Evolutionary conservation across 2,888 invertebrate genomes (phyloP).

Genomic region (Drosophila robusta): DNA sequence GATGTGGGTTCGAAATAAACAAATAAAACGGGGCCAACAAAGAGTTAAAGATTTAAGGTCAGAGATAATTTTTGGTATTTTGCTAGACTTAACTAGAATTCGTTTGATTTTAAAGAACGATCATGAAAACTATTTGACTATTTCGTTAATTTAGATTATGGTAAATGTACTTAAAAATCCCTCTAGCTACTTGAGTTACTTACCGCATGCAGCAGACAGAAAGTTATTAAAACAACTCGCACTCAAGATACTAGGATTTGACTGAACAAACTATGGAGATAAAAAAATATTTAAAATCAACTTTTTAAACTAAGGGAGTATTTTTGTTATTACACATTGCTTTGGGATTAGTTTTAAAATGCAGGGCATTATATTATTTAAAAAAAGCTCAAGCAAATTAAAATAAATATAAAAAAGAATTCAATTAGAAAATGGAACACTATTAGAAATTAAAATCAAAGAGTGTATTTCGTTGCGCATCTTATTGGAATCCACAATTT

Average conservation of each 20-base stretch:
- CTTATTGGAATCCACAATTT: background rate
- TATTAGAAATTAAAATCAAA: no score
- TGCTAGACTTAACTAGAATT: background rate
- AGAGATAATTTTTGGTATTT: background rate
- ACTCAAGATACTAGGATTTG: background rate
- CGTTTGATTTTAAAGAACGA: background rate
- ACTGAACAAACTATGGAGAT: conserved; percentile 1
- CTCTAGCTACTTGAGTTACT: conserved; percentile 50
- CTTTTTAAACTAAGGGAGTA: background rate
- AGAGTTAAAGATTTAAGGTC: background rate
- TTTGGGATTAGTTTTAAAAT: background rate
- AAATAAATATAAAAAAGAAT: no score
- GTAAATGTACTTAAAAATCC: background rate
- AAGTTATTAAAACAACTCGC: background rate
- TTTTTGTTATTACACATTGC: background rate
- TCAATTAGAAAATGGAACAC: no score
- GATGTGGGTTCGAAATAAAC: background rate
- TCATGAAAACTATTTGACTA: background rate
- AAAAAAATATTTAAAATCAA: no score
- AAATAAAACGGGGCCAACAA: background rate
- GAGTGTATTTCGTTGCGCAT: background rate
- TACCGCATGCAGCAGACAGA: conserved; percentile 69
- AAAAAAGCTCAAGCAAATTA: background rate
- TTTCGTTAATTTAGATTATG: no score
- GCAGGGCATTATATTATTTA: background rate